phyloP scores from a whole-genome alignment of 2,888 invertebrate genomes.

The Lasioglossum morio region DNA sequence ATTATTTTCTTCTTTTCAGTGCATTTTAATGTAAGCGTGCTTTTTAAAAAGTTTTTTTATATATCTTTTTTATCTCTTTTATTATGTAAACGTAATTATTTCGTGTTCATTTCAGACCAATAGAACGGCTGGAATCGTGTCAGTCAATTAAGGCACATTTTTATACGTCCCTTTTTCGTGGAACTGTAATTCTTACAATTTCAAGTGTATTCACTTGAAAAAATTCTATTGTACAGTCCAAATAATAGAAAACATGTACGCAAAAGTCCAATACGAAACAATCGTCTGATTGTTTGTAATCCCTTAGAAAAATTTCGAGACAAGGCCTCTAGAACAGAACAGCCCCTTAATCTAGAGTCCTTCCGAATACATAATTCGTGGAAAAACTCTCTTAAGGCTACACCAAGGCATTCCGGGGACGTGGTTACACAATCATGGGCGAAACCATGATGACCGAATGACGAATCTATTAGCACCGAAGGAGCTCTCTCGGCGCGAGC shows the following conservation, averaged over 20 bases:
- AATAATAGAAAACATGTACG: background rate
- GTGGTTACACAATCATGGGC: slow-evolving; percentile 30
- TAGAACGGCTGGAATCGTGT: no score
- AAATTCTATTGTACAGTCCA: background rate
- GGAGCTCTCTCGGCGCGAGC: background rate
- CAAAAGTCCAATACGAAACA: background rate
- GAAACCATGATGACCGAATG: slow-evolving; percentile 14
- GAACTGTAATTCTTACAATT: background rate
- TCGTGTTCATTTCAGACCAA: no score
- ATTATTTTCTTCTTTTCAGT: no score
- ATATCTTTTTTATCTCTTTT: no score
- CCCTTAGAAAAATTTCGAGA: background rate
- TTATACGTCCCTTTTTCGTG: background rate
- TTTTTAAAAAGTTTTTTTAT: no score
- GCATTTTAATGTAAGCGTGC: no score
- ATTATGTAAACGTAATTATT: no score
- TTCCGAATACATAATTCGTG: slow-evolving; percentile 23
- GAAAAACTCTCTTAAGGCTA: slow-evolving; percentile 17
- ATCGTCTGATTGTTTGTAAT: no score
- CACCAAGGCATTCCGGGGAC: slow-evolving; percentile 21
- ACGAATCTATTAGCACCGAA: slow-evolving; percentile 27
- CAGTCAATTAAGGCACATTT: background rate
- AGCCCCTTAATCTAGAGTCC: background rate
- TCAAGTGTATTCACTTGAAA: background rate
- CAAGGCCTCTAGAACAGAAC: background rate